Evolutionary conservation across 2,113 vertebrate species (phyloP).

Genomic region (Fregata magnificens): DNA sequence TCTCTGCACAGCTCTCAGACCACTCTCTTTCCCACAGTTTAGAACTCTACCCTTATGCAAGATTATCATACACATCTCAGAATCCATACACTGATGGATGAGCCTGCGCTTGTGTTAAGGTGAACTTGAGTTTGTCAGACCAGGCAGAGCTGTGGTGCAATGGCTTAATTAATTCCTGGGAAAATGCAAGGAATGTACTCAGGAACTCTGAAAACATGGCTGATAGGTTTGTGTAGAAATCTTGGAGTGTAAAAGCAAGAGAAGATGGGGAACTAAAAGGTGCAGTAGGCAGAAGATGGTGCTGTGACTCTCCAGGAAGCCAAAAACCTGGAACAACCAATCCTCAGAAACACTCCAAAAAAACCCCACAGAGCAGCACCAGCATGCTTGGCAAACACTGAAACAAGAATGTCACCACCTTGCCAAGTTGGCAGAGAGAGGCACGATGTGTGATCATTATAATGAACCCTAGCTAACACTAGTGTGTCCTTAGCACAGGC

Average conservation of each 20-base stretch:
- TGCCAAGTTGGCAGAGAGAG: not conserved
- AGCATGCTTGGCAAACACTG: not conserved
- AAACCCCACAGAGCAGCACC: not conserved
- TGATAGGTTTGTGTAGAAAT: not conserved
- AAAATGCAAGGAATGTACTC: not conserved
- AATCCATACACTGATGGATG: not conserved
- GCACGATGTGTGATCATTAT: not conserved
- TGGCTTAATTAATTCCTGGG: not conserved
- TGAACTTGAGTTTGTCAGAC: not conserved
- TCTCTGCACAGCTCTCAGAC: not conserved
- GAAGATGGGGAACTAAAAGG: not conserved
- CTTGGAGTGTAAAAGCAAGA: not conserved
- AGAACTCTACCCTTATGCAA: not conserved
- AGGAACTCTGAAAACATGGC: not conserved
- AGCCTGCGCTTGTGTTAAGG: not conserved
- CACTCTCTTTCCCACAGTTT: accelerated
- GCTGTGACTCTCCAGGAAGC: not conserved
- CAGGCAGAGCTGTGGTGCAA: not conserved
- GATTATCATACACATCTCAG: not conserved
- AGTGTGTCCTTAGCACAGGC: not conserved
- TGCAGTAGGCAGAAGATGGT: not conserved
- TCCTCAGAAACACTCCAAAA: not conserved
- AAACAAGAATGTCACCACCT: not conserved
- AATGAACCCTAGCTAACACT: not conserved
- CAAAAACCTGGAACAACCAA: not conserved